phyloP scores from a whole-genome alignment of 2,888 invertebrate genomes.

The Masnerella sp. region DNA sequence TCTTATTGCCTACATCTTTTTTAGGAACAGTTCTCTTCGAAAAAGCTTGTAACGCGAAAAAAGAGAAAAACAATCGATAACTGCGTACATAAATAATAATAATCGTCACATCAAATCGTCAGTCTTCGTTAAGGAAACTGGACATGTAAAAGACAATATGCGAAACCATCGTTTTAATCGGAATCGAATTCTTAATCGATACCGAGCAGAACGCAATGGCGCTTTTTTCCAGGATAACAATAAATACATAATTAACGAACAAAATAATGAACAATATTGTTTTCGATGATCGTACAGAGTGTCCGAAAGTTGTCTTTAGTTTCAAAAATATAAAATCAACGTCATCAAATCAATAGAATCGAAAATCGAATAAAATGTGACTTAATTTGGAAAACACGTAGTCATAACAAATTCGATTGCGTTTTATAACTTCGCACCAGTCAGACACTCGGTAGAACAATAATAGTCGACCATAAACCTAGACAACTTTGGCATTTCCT shows the following conservation, averaged over 20 bases:
- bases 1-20: slow-evolving; percentile 77
- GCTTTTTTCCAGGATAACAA: slow-evolving; percentile 61
- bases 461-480: slow-evolving; percentile 74
- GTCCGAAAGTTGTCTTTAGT: slow-evolving; percentile 56
- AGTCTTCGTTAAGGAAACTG: slow-evolving; percentile 72
- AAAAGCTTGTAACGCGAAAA: slow-evolving; percentile 71
- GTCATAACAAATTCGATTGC: slow-evolving; percentile 40
- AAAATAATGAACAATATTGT: slow-evolving; percentile 63
- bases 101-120: slow-evolving; percentile 68
- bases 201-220: slow-evolving; percentile 65
- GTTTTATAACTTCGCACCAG: slow-evolving; percentile 29
- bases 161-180: slow-evolving; percentile 65
- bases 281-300: slow-evolving; percentile 59
- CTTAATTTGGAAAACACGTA: slow-evolving; percentile 46
- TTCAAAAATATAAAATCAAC: slow-evolving; percentile 54
- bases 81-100: slow-evolving; percentile 60
- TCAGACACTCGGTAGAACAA: slow-evolving; percentile 64
- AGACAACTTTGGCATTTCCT: slow-evolving; percentile 78
- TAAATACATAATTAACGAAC: slow-evolving; percentile 73
- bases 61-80: slow-evolving; percentile 62
- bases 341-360: slow-evolving; percentile 51
- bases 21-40: slow-evolving; percentile 77
- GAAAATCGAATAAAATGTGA: slow-evolving; percentile 29
- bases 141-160: slow-evolving; percentile 61
- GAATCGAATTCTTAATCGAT: slow-evolving; percentile 66